Evolutionary conservation across 2,888 invertebrate genomes (phyloP).

Genomic region (Rhagonycha lutea): DNA sequence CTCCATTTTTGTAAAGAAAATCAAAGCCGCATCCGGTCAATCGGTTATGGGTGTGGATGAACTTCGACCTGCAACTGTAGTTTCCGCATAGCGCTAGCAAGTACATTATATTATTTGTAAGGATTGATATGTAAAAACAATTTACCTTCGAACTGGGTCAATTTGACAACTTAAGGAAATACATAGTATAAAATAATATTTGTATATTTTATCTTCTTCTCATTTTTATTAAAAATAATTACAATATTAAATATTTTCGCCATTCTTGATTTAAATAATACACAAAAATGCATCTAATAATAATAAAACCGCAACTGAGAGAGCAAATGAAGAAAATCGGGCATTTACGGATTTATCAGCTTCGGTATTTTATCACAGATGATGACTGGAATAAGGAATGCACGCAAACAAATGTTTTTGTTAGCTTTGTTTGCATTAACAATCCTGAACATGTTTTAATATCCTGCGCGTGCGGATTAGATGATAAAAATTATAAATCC

Average conservation of each 20-base stretch:
- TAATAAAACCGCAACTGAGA: no score
- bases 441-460: no score
- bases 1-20: slow-evolving; percentile 20
- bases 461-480: no score
- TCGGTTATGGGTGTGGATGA: slow-evolving; percentile 51
- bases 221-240: background rate
- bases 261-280: no score
- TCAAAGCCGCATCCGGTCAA: slow-evolving; percentile 45
- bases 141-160: slow-evolving; percentile 22
- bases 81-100: slow-evolving; percentile 49
- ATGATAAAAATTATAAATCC: no score
- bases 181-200: background rate
- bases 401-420: no score
- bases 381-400: no score
- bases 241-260: background rate
- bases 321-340: no score
- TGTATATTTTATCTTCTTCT: background rate
- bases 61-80: slow-evolving; percentile 45
- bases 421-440: no score
- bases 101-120: background rate
- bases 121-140: slow-evolving; percentile 10
- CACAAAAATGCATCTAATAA: no score
- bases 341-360: no score
- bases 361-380: no score
- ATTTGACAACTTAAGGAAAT: background rate